Percentiles rank a stretch among this genome's conserved stretches.
Evolutionary conservation across 2,888 invertebrate species (phyloP).

Genomic region (Cephus pygmeus): DNA sequence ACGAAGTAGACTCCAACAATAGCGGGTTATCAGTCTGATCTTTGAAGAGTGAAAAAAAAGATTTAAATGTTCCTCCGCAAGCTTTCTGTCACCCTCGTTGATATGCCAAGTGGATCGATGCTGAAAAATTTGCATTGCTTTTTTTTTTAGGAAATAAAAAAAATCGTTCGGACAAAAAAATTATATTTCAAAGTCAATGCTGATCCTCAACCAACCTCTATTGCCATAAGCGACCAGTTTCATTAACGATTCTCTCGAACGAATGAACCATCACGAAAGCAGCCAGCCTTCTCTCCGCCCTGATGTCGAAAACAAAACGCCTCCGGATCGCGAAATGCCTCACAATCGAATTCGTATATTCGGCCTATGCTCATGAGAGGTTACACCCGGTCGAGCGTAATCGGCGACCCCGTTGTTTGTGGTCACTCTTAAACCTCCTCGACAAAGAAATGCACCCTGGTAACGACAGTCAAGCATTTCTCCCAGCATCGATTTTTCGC

Average conservation of each 20-base stretch:
- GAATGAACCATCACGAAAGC: constrained; percentile 62
- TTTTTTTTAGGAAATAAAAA: too few species aligned
- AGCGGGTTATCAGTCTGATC: neutral
- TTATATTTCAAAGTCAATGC: neutral
- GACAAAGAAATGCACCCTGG: constrained; percentile 46
- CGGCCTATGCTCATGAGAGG: constrained; percentile 27
- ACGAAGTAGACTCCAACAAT: neutral
- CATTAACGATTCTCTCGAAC: constrained; percentile 49
- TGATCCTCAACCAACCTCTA: neutral
- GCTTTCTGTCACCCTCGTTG: neutral
- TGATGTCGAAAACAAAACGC: constrained; percentile 63
- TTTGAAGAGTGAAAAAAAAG: neutral
- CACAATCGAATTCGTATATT: constrained; percentile 46
- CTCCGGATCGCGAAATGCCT: constrained; percentile 56
- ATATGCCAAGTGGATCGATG: neutral
- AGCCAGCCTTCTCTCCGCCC: constrained; percentile 63
- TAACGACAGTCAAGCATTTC: constrained; percentile 15
- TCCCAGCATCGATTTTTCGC: neutral
- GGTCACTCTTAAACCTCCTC: constrained; percentile 54
- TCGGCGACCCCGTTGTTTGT: constrained; percentile 61
- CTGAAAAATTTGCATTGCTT: neutral
- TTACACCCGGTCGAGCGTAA: constrained; percentile 52
- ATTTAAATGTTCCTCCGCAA: neutral
- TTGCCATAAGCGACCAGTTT: constrained; percentile 16
- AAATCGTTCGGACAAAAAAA: neutral